phyloP scores from a whole-genome alignment of 2,113 vertebrate genomes.

The Reinhardtius hippoglossoides region DNA sequence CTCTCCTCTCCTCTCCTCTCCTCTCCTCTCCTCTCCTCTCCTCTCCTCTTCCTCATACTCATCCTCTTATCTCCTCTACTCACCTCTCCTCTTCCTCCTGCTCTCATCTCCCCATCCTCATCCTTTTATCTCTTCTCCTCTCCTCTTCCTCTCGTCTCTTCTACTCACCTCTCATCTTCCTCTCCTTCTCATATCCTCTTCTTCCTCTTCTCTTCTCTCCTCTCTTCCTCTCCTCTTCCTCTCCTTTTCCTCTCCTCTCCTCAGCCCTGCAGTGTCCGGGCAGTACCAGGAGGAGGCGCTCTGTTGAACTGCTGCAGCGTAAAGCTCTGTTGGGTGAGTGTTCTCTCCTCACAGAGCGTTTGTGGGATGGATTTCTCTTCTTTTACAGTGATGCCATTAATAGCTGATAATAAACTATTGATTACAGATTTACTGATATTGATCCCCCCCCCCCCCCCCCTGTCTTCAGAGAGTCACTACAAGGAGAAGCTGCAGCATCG shows the following conservation, averaged over 20 bases:
- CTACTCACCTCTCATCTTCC: too few relatives aligned
- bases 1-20: too few relatives aligned
- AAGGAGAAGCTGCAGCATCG: conserved; percentile 65
- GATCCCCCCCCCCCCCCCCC: too few relatives aligned
- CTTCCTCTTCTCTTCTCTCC: neutral
- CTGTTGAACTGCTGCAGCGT: conserved; percentile 65
- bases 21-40: too few relatives aligned
- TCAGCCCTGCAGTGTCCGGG: conserved; percentile 66
- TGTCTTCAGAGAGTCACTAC: conserved; percentile 81
- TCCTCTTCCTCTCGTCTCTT: too few relatives aligned
- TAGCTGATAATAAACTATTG: neutral
- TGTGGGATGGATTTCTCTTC: neutral
- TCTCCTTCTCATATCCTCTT: too few relatives aligned
- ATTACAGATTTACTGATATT: neutral
- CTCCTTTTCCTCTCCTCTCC: neutral
- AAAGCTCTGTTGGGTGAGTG: conserved; percentile 74
- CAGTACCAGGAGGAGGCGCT: conserved; percentile 73
- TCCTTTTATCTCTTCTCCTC: too few relatives aligned
- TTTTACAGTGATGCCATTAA: neutral
- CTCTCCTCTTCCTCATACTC: too few relatives aligned
- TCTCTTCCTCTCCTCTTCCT: neutral
- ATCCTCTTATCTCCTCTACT: too few relatives aligned
- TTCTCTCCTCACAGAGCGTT: neutral
- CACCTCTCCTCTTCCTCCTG: too few relatives aligned
- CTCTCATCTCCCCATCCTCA: too few relatives aligned